phyloP scores from a whole-genome alignment of 2,888 invertebrate genomes.

The Macrophya alboannulata region DNA sequence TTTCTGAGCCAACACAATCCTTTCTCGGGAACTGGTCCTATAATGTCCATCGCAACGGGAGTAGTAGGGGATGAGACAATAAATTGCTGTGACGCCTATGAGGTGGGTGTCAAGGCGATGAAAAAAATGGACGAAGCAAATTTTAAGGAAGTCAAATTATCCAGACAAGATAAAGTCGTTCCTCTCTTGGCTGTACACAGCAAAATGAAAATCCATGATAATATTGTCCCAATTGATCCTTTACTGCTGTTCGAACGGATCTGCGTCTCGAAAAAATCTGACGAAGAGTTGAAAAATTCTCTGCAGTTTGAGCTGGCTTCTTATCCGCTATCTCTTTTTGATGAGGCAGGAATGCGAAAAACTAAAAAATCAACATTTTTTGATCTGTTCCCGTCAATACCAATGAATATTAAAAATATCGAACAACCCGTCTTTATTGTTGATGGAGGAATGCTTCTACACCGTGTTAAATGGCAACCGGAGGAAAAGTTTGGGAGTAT shows the following conservation, averaged over 20 bases:
- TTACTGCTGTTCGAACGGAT: not conserved
- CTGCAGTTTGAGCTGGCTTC: slow-evolving; percentile 56
- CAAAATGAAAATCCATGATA: not conserved
- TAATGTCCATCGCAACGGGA: slow-evolving; percentile 62
- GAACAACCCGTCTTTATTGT: slow-evolving; percentile 45
- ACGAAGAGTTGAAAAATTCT: slow-evolving; percentile 19
- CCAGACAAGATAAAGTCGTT: slow-evolving; percentile 10
- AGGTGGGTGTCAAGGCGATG: slow-evolving; percentile 57
- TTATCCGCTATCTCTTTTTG: slow-evolving; percentile 60
- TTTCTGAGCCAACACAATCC: slow-evolving; percentile 60
- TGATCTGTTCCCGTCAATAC: slow-evolving; percentile 52
- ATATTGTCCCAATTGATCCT: not conserved
- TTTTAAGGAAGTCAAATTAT: slow-evolving; percentile 39
- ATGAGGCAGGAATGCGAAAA: slow-evolving; percentile 56
- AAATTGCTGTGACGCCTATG: slow-evolving; percentile 61
- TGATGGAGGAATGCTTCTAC: slow-evolving; percentile 17
- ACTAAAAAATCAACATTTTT: slow-evolving; percentile 54
- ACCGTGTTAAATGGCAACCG: not conserved
- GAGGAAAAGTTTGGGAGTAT: not conserved
- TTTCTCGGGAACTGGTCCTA: slow-evolving; percentile 58
- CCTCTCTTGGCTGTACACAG: not conserved
- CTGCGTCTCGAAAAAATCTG: not conserved
- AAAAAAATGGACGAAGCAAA: slow-evolving; percentile 55
- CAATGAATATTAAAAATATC: not conserved
- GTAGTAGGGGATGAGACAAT: slow-evolving; percentile 59